Evolutionary conservation across 1,140 invertebrate genomes (phyloP).

Genomic region (Macrotrachela quadricornifera): DNA sequence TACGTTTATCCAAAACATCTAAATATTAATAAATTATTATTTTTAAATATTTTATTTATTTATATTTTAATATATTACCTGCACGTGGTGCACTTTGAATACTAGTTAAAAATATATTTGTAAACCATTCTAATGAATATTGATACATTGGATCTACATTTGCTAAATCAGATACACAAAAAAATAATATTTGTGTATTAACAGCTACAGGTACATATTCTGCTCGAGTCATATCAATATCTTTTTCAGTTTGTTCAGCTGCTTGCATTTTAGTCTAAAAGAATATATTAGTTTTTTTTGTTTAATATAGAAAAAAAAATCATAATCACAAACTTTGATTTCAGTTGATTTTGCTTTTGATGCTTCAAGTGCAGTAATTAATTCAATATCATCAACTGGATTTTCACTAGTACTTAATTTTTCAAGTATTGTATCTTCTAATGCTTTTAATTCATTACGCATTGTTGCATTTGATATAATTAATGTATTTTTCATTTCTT

Average conservation of each 20-base stretch:
- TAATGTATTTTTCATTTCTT: slow-evolving; percentile 51
- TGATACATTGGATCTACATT: slow-evolving; percentile 34
- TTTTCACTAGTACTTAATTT: slow-evolving; percentile 55
- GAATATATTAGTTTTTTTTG: not conserved
- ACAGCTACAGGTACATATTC: slow-evolving; percentile 31
- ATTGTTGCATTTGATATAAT: slow-evolving; percentile 61
- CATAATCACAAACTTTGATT: slow-evolving; percentile 19
- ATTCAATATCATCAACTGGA: slow-evolving; percentile 66
- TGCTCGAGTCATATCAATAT: slow-evolving; percentile 29
- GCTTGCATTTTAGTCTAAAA: slow-evolving; percentile 27
- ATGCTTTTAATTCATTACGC: slow-evolving; percentile 51
- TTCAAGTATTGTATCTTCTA: slow-evolving; percentile 63
- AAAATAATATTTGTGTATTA: slow-evolving; percentile 32
- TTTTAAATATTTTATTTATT: not conserved
- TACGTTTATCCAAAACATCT: slow-evolving; percentile 27
- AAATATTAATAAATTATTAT: slow-evolving; percentile 20
- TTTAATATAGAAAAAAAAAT: not conserved
- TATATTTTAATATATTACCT: too few relatives aligned
- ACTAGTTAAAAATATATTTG: slow-evolving; percentile 26
- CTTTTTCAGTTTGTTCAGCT: slow-evolving; percentile 30
- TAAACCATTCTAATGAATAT: slow-evolving; percentile 33
- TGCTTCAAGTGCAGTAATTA: slow-evolving; percentile 64
- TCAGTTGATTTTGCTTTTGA: slow-evolving; percentile 44
- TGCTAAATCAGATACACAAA: slow-evolving; percentile 31
- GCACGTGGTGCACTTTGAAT: slow-evolving; percentile 27